Evolutionary conservation across 2,888 invertebrate species (phyloP).

Genomic region (Pogonocherus hispidulus): DNA sequence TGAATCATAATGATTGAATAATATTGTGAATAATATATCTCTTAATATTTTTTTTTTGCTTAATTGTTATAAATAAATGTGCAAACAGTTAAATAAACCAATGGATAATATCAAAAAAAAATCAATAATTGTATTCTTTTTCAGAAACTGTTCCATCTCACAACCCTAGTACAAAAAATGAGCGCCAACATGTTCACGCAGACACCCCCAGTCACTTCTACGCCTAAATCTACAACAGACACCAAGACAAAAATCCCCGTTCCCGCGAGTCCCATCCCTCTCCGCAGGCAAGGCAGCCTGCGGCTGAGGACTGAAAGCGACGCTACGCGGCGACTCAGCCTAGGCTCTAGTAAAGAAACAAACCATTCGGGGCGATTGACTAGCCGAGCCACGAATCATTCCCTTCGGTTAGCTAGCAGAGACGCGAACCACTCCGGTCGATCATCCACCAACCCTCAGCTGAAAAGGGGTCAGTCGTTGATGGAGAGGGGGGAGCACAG

Average conservation of each 20-base stretch:
- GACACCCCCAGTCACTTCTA: conserved; percentile 31
- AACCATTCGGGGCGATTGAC: conserved; percentile 31
- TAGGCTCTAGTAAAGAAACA: conserved; percentile 30
- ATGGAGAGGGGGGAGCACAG: conserved; percentile 63
- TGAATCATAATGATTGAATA: too few relatives aligned
- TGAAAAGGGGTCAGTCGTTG: conserved; percentile 62
- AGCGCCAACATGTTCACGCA: conserved; percentile 50
- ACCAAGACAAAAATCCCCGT: conserved; percentile 52
- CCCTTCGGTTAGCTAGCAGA: conserved; percentile 10
- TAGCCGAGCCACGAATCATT: conserved; percentile 30
- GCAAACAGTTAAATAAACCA: too few relatives aligned
- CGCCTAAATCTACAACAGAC: conserved; percentile 5
- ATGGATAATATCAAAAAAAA: too few relatives aligned
- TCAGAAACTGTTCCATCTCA: neutral
- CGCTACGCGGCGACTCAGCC: conserved; percentile 27
- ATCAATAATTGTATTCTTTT: neutral
- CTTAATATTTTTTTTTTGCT: too few relatives aligned
- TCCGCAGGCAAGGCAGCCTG: conserved; percentile 56
- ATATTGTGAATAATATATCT: too few relatives aligned
- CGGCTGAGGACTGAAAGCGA: conserved; percentile 51
- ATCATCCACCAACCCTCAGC: conserved; percentile 47
- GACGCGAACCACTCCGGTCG: conserved; percentile 33
- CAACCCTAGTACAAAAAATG: conserved; percentile 23
- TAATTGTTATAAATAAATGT: too few relatives aligned
- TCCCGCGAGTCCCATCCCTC: conserved; percentile 52